Percentiles rank a stretch among this genome's conserved stretches.
Conservation (phyloP, 2,113 vertebrate genomes). For the Ameiurus melas region DNA sequence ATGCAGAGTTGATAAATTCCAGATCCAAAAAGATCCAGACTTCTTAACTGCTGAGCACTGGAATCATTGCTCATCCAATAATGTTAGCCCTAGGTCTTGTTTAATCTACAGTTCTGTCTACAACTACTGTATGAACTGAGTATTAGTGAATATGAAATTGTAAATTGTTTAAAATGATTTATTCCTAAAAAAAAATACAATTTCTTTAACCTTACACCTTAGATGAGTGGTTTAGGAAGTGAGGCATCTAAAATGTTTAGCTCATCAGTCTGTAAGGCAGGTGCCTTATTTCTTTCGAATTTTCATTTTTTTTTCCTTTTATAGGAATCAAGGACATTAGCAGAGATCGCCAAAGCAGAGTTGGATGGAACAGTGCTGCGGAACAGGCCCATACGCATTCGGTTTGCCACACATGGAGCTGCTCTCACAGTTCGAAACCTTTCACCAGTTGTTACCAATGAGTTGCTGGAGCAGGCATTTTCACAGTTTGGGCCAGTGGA, state of each 20-base stretch:
- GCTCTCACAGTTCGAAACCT: slow-evolving; percentile 92
- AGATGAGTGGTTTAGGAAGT: background rate
- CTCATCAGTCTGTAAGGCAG: background rate
- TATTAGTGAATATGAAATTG: no score
- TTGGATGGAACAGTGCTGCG: slow-evolving; percentile 90
- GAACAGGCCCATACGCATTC: slow-evolving; percentile 88
- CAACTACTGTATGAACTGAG: no score
- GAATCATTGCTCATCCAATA: no score
- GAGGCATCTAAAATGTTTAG: background rate
- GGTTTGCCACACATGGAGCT: slow-evolving; percentile 90
- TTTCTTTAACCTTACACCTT: no score
- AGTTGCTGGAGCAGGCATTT: slow-evolving; percentile 95
- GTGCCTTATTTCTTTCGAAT: background rate
- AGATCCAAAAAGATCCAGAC: no score
- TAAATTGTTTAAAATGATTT: no score
- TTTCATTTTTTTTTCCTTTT: slow-evolving; percentile 35
- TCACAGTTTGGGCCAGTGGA: slow-evolving; percentile 93
- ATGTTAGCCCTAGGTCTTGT: no score
- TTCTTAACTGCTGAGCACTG: no score
- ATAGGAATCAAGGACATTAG: slow-evolving; percentile 93
- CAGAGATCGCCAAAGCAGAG: slow-evolving; percentile 96
- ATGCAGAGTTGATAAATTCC: no score
- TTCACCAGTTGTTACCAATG: slow-evolving; percentile 91
- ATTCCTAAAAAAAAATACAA: no score
- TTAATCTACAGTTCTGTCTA: no score